Evolutionary conservation across 1,140 invertebrate species (phyloP), one percentile per base, ranked within the genome.

Genomic region (Eufriesea mexicana): DNA sequence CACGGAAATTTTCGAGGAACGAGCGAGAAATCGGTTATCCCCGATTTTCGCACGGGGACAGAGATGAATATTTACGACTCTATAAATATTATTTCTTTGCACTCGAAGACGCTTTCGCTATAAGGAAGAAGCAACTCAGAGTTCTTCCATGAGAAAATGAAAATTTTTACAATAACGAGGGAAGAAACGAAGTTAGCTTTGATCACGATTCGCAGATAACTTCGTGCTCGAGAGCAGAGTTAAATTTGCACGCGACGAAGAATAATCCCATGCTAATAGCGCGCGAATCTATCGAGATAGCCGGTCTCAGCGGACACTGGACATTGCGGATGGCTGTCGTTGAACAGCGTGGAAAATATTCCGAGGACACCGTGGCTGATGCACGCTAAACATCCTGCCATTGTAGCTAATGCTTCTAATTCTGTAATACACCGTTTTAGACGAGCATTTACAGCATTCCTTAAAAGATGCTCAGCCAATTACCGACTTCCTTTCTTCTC

Each of bases 271-370:
- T 18, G 68, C 2, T 45, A n/a, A 23, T 25, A 14, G 20, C 18
- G 16, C 35, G 55, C 35, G 35, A 59, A 54, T 35, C 10, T 8
- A 8, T 20, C 18, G 47, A 62, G 16, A 51, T 42, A 35, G 42
- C 55, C 54, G 64, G 51, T 81, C 80, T 64, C 62, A 47, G 18
- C 23, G 20, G 49, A 70, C 45, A 20, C 47, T 20, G 35, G 45
- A 45, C 28, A n/a, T 0, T 28, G 4, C 16, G 5, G 9, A 28
- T 61, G 23, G 10, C 16, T 57, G 77, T 35, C 77, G 54, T 64
- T 54, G 51, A 66, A 47, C 59, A 74, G 51, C 72, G 79, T 82
- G 79, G 73, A 82, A 82, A 82, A 76, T 82, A 51, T 64, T 76
- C 72, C 79, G 73, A 82, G 79, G 73, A 74, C 51, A 57, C 16